Conservation (phyloP, 2,113 vertebrate genomes). For the Tetraodon nigroviridis region DNA sequence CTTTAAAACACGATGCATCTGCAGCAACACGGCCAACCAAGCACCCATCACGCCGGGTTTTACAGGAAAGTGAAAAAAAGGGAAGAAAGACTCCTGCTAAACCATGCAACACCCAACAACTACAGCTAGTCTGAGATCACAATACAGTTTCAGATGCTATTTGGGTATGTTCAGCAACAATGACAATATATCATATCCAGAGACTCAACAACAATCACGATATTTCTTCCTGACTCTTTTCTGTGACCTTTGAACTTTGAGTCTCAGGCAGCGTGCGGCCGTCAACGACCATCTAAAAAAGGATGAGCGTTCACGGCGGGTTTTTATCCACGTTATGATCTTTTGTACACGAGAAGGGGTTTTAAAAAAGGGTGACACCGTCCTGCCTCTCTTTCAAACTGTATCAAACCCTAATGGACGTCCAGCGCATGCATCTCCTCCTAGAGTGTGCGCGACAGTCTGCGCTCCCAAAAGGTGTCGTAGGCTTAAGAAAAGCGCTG, state of each 20-base stretch:
- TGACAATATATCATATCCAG: constrained; percentile 60
- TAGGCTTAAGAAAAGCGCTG: constrained; percentile 2
- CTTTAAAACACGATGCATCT: constrained; percentile 39
- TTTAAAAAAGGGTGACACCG: constrained; percentile 26
- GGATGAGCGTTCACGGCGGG: too few species aligned
- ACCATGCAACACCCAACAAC: constrained; percentile 74
- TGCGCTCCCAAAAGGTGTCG: constrained; percentile 32
- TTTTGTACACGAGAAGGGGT: constrained; percentile 13
- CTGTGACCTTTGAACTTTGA: constrained; percentile 9
- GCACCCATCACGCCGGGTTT: constrained; percentile 55
- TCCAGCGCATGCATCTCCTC: constrained; percentile 59
- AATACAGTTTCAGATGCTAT: constrained; percentile 47
- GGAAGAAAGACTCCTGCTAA: constrained; percentile 54
- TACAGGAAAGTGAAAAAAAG: constrained; percentile 57
- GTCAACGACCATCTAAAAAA: too few species aligned
- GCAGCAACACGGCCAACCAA: constrained; percentile 33
- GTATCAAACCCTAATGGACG: constrained; percentile 54
- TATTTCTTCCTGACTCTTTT: constrained; percentile 14
- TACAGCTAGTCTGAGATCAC: constrained; percentile 56
- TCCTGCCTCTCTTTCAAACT: constrained; percentile 15
- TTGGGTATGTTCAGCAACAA: constrained; percentile 60
- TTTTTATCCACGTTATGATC: constrained; percentile 34
- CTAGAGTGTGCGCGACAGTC: constrained; percentile 54
- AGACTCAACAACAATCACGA: constrained; percentile 56
- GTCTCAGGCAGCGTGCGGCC: constrained; percentile 4